Evolutionary conservation across 1,140 invertebrate species (phyloP).

Genomic region (Neuroterus valhalla): DNA sequence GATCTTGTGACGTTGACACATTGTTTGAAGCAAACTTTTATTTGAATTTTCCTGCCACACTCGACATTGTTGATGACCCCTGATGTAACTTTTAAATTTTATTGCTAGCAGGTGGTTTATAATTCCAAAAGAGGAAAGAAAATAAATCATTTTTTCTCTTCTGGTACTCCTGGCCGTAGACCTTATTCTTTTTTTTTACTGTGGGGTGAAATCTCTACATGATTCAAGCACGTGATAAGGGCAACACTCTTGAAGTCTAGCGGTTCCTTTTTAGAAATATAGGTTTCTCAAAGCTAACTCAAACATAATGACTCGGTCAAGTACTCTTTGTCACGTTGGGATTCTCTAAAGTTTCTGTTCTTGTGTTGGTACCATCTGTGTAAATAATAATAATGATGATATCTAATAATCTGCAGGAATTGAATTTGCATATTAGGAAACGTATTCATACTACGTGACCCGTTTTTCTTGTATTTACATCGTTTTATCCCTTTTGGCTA

Average conservation of each 20-base stretch:
- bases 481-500: too few relatives aligned
- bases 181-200: conserved; percentile 1
- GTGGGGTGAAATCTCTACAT: background rate
- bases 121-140: background rate
- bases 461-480: too few relatives aligned
- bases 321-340: conserved; percentile 20
- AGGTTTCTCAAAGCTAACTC: background rate
- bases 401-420: too few relatives aligned
- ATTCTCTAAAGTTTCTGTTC: background rate
- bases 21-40: too few relatives aligned
- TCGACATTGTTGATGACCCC: too few relatives aligned
- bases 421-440: too few relatives aligned
- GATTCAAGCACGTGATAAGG: background rate
- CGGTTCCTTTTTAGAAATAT: background rate
- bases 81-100: too few relatives aligned
- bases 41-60: too few relatives aligned
- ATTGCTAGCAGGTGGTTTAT: too few relatives aligned
- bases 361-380: background rate
- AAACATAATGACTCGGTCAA: conserved; percentile 32
- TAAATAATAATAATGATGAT: too few relatives aligned
- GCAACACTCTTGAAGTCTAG: background rate
- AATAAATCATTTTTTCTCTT: background rate
- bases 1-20: background rate
- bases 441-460: too few relatives aligned
- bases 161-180: background rate